phyloP scores from a whole-genome alignment of 1,140 invertebrate species.

The Aricia agestis region DNA sequence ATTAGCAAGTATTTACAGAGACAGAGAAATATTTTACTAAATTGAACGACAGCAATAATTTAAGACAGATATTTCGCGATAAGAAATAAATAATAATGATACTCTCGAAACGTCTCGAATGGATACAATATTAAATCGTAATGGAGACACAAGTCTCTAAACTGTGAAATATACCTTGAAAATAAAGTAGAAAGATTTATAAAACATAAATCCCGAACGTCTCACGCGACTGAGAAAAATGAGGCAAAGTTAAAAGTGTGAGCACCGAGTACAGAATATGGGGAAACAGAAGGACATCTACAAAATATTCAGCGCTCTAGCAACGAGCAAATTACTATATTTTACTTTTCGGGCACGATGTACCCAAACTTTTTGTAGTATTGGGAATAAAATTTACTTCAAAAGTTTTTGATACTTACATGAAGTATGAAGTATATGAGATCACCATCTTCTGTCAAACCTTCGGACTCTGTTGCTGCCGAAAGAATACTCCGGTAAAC shows the following conservation, averaged over 20 bases:
- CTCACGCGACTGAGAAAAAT: background rate
- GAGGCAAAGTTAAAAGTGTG: background rate
- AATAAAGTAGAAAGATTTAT: background rate
- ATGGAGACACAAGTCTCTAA: background rate
- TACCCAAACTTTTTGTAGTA: too few relatives aligned
- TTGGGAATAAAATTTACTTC: too few relatives aligned
- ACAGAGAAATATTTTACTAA: background rate
- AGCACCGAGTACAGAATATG: background rate
- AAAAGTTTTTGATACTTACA: too few relatives aligned
- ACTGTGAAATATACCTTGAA: background rate
- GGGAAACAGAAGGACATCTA: background rate
- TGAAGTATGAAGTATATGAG: too few relatives aligned
- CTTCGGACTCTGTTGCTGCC: too few relatives aligned
- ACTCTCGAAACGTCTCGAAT: background rate
- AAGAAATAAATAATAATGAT: background rate
- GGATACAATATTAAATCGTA: background rate
- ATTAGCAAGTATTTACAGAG: too few relatives aligned
- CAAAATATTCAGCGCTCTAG: background rate
- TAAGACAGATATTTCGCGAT: background rate
- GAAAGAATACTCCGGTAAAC: too few relatives aligned
- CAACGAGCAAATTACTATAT: background rate
- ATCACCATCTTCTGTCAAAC: too few relatives aligned
- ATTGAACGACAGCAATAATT: background rate
- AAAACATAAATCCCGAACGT: background rate
- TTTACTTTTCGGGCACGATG: too few relatives aligned